Conservation (phyloP, 2,113 vertebrate species). For the Emydura subglobosa region DNA sequence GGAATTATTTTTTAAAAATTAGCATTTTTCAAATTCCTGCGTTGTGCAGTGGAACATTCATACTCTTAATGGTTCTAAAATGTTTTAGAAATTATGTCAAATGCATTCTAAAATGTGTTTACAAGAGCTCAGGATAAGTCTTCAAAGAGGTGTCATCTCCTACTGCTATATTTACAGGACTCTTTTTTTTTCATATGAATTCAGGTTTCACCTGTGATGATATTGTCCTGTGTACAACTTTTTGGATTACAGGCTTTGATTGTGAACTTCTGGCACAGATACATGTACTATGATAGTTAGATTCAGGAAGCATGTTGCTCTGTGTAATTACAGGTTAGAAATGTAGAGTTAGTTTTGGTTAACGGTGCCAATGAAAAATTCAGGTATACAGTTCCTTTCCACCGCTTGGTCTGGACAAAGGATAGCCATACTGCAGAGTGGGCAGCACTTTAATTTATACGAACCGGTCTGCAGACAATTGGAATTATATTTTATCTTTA, state of each 20-base stretch:
- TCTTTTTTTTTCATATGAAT: neutral
- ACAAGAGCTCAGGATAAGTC: neutral
- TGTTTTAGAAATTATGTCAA: neutral
- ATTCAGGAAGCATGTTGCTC: neutral
- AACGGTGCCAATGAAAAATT: neutral
- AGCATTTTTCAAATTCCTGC: neutral
- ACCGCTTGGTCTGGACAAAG: neutral
- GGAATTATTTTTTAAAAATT: neutral
- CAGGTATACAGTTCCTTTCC: neutral
- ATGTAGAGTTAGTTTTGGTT: neutral
- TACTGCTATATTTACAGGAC: neutral
- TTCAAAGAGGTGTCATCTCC: neutral
- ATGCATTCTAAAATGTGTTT: neutral
- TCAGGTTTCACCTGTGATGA: neutral
- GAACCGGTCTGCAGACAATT: neutral
- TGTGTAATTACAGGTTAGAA: neutral
- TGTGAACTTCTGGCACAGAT: neutral
- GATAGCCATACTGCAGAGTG: neutral
- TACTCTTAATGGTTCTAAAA: neutral
- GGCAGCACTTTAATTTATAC: fast-evolving
- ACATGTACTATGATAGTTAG: neutral
- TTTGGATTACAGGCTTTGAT: neutral
- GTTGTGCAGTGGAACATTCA: neutral
- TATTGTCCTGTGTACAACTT: neutral
- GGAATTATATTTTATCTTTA: neutral